Evolutionary conservation across 2,888 invertebrate genomes (phyloP).

Genomic region (Ellobium chinense): DNA sequence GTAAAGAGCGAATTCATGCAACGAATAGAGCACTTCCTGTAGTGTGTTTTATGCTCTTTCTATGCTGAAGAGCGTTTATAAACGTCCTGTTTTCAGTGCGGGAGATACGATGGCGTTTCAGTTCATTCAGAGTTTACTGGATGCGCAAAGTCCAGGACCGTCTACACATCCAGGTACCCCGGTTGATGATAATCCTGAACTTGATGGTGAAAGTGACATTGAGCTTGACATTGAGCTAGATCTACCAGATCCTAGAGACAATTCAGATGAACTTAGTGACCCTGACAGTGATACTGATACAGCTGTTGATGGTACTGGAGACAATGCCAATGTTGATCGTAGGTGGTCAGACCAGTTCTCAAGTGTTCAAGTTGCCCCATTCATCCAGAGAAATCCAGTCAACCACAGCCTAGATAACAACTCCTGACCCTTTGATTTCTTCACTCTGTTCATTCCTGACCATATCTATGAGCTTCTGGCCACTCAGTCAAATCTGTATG

Average conservation of each 20-base stretch:
- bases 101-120: no score
- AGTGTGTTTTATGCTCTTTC: no score
- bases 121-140: no score
- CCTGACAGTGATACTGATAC: conserved; percentile 68
- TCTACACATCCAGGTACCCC: no score
- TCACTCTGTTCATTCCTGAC: background rate
- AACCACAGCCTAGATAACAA: background rate
- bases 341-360: background rate
- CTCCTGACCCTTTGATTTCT: background rate
- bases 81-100: no score
- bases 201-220: background rate
- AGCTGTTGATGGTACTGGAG: background rate
- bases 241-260: no score
- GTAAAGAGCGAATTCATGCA: no score
- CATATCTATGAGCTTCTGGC: background rate
- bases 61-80: no score
- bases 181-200: no score
- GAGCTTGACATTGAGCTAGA: background rate
- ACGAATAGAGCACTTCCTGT: no score
- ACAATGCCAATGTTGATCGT: background rate
- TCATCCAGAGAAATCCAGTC: background rate
- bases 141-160: no score
- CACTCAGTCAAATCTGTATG: background rate
- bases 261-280: conserved; percentile 70
- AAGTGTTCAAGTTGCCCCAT: background rate